Percentiles rank a stretch among this genome's conserved stretches.
Conservation (phyloP, 2,113 vertebrate genomes). For the Psilopsiagon aurifrons region DNA sequence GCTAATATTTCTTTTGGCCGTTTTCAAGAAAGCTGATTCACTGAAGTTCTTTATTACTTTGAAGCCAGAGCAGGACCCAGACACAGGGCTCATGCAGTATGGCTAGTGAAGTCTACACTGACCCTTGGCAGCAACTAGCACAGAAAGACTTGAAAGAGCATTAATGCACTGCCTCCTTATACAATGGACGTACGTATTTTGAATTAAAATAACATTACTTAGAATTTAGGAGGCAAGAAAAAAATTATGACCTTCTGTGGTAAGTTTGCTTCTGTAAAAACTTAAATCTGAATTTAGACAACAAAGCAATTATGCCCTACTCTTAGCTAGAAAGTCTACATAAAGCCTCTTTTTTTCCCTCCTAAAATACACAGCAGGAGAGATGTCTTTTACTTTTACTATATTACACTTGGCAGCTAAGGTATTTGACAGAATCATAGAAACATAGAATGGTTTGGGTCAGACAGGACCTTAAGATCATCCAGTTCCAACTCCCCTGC, state of each 20-base stretch:
- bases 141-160: background rate
- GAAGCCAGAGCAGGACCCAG: background rate
- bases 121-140: background rate
- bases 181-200: fast-evolving
- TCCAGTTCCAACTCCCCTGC: background rate
- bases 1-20: background rate
- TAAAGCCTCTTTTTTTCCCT: background rate
- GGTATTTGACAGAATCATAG: background rate
- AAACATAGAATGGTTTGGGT: background rate
- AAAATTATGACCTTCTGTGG: background rate
- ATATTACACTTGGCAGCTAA: background rate
- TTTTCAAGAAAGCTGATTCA: background rate
- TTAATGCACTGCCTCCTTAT: background rate
- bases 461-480: background rate
- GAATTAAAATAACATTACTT: background rate
- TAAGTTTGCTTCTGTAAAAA: background rate
- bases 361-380: background rate
- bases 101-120: background rate
- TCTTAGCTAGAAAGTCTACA: background rate
- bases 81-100: background rate
- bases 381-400: background rate
- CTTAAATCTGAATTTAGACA: background rate
- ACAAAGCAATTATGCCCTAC: background rate
- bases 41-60: background rate
- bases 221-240: background rate